Conservation (phyloP, 2,888 invertebrate species). For the Pristionchus arcanus region DNA sequence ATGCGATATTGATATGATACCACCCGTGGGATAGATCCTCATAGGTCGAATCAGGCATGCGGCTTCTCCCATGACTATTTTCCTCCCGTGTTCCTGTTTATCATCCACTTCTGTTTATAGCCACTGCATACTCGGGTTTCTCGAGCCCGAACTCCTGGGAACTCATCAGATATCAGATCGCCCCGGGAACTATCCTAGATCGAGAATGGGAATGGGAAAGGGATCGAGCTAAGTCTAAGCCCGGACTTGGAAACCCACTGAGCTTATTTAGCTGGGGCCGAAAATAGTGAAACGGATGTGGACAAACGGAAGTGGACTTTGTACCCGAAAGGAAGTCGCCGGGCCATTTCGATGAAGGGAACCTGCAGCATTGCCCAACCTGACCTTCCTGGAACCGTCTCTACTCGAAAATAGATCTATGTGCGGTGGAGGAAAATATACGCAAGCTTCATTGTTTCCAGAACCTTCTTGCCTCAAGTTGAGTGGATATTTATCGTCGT, state of each 20-base stretch:
- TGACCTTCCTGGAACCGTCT: neutral
- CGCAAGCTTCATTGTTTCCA: neutral
- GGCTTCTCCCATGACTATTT: neutral
- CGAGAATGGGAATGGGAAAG: neutral
- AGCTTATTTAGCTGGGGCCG: neutral
- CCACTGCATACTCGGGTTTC: neutral
- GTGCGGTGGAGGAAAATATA: neutral
- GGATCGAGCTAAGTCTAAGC: neutral
- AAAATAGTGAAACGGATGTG: neutral
- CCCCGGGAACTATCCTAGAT: neutral
- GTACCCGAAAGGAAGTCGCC: neutral
- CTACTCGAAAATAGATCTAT: too few species aligned
- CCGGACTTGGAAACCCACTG: neutral
- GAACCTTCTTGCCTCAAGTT: neutral
- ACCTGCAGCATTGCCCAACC: neutral
- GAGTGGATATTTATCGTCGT: neutral
- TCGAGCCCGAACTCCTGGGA: constrained; percentile 2
- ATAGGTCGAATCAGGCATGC: neutral
- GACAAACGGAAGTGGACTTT: neutral
- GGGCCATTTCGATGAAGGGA: neutral
- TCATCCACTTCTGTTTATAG: constrained; percentile 2
- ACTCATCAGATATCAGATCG: neutral
- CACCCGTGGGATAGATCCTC: constrained; percentile 1
- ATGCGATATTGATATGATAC: neutral
- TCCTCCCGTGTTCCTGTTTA: neutral